These are phyloP conservation scores for Lottia scabra DNA, from an alignment of 2,888 invertebrate genomes.

Conservation along the genomic window DNA sequence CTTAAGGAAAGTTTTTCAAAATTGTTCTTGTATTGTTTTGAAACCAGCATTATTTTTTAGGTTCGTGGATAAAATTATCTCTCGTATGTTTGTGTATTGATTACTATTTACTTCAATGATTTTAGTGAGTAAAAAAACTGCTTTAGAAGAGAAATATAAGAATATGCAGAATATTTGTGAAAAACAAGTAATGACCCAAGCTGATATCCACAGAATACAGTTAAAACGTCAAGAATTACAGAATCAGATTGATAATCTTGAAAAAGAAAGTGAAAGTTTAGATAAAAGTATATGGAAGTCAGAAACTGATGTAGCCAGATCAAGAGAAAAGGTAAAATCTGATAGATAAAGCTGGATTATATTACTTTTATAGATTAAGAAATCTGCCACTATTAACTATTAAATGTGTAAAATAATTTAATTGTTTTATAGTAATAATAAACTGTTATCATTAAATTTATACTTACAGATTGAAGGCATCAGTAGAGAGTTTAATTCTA, in stretches of 20 bases:
- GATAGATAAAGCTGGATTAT: no score
- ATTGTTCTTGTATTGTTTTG: no score
- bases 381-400: no score
- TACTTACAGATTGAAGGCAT: conserved; percentile 43
- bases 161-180: conserved; percentile 55
- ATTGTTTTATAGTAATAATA: no score
- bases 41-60: no score
- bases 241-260: conserved; percentile 48
- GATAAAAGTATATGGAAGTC: conserved; percentile 55
- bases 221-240: conserved; percentile 47
- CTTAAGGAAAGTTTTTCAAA: no score
- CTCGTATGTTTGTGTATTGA: no score
- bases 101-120: no score
- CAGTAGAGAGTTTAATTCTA: conserved; percentile 51
- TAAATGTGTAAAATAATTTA: no score
- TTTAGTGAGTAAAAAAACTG: conserved; percentile 39
- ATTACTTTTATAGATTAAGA: no score
- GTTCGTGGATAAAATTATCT: no score
- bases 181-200: conserved; percentile 57
- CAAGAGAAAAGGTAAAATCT: conserved; percentile 44
- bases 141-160: conserved; percentile 35
- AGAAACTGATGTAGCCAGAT: conserved; percentile 51
- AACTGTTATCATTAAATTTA: background rate
- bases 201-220: conserved; percentile 58
- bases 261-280: conserved; percentile 41